Evolutionary conservation across 2,888 invertebrate species (phyloP).

Genomic region (Labia minor): DNA sequence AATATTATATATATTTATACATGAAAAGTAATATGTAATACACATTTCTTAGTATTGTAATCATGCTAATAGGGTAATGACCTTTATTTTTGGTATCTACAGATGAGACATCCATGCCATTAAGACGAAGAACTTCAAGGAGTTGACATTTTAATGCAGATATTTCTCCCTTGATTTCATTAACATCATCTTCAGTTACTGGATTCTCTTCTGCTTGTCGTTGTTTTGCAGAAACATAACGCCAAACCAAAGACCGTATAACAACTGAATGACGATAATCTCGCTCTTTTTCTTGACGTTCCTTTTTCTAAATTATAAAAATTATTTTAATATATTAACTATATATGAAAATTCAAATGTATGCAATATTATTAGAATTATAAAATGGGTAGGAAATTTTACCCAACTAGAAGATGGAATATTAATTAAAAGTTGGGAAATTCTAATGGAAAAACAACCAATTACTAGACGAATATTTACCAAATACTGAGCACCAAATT

Average conservation of each 20-base stretch:
- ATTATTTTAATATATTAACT: neutral
- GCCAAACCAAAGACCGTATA: conserved; percentile 83
- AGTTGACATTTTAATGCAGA: conserved; percentile 86
- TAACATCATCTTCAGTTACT: conserved; percentile 87
- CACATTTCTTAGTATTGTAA: too few species aligned
- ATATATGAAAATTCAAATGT: neutral
- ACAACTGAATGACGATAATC: conserved; percentile 67
- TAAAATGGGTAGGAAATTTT: neutral
- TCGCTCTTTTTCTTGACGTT: conserved; percentile 52
- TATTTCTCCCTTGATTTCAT: conserved; percentile 88
- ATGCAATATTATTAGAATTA: neutral
- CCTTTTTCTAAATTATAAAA: conserved; percentile 37
- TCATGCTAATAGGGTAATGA: too few species aligned
- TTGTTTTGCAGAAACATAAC: conserved; percentile 82
- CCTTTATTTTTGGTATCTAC: conserved; percentile 64
- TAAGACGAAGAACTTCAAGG: conserved; percentile 74
- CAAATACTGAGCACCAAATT: too few species aligned
- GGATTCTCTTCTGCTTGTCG: conserved; percentile 69
- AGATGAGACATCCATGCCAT: conserved; percentile 73
- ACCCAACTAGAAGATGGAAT: too few species aligned
- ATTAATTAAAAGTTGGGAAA: too few species aligned
- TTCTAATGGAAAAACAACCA: too few species aligned
- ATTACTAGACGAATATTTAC: too few species aligned
- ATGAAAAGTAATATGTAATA: too few species aligned
- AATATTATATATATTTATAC: conserved; percentile 18